Percentiles rank a stretch among this genome's conserved stretches.
phyloP scores from a whole-genome alignment of 2,113 vertebrate genomes.

The Calonectris borealis region DNA sequence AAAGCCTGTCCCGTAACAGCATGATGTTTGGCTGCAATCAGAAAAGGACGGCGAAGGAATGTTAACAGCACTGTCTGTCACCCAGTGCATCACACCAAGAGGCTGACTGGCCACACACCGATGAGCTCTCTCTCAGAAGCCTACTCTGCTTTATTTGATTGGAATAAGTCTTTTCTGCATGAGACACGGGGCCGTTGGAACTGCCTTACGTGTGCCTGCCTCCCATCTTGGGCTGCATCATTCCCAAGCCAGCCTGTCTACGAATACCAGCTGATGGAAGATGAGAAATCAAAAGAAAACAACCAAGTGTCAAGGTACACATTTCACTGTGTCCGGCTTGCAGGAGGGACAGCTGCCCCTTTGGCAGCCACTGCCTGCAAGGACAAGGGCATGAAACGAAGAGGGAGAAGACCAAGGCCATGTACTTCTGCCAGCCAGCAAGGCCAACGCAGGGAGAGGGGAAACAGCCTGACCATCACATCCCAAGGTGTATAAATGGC shows the following conservation, averaged over 20 bases:
- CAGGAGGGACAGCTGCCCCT: neutral
- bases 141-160: neutral
- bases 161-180: neutral
- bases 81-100: neutral
- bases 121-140: neutral
- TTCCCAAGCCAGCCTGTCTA: neutral
- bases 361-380: neutral
- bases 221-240: neutral
- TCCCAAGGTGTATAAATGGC: neutral
- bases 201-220: neutral
- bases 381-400: neutral
- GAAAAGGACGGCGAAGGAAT: neutral
- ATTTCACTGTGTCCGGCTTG: neutral
- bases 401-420: neutral
- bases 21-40: slow-evolving; percentile 78
- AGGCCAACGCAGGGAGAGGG: neutral
- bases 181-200: neutral
- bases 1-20: slow-evolving; percentile 87
- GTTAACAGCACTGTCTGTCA: neutral
- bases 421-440: neutral
- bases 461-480: neutral
- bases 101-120: neutral
- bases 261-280: neutral
- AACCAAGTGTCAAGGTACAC: neutral
- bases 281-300: neutral